These are phyloP conservation scores for Erythrocebus patas DNA, from an alignment of 2,113 vertebrate species.

Conservation along the genomic window DNA sequence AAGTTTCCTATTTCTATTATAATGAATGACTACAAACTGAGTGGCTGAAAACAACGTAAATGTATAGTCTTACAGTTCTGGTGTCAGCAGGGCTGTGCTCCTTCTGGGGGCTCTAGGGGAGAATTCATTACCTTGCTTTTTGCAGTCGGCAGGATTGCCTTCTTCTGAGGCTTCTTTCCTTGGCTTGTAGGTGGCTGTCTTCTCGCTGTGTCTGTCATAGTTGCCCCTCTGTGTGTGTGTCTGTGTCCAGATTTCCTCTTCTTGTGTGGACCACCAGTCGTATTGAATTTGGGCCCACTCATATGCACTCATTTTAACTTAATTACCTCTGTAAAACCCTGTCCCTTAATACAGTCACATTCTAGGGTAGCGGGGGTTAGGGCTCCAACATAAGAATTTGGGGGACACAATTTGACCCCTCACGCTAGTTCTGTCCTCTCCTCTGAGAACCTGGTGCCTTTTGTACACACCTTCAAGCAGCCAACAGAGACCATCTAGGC, in stretches of 20 bases:
- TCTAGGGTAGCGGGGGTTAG: not conserved
- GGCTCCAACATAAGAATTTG: not conserved
- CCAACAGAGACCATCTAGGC: not conserved
- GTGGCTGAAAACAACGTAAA: not conserved
- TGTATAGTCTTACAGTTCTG: no score
- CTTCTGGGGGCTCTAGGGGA: not conserved
- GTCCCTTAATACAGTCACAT: no score
- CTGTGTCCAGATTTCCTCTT: not conserved
- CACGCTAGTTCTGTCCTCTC: not conserved
- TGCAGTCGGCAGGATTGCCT: no score
- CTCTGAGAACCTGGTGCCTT: not conserved
- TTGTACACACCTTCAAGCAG: not conserved
- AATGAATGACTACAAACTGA: no score
- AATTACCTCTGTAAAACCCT: not conserved
- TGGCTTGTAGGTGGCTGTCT: rapidly evolving
- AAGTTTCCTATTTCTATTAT: not conserved
- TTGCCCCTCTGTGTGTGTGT: not conserved
- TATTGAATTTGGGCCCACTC: not conserved
- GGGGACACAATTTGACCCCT: not conserved
- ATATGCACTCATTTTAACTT: not conserved
- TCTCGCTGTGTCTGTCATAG: not conserved
- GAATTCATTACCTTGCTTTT: no score
- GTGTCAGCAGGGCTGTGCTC: no score
- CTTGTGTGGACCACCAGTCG: not conserved
- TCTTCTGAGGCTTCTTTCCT: not conserved